Base-by-base conservation (phyloP, 2,113 vertebrate species). In the Pogonocichla stellata region DNA sequence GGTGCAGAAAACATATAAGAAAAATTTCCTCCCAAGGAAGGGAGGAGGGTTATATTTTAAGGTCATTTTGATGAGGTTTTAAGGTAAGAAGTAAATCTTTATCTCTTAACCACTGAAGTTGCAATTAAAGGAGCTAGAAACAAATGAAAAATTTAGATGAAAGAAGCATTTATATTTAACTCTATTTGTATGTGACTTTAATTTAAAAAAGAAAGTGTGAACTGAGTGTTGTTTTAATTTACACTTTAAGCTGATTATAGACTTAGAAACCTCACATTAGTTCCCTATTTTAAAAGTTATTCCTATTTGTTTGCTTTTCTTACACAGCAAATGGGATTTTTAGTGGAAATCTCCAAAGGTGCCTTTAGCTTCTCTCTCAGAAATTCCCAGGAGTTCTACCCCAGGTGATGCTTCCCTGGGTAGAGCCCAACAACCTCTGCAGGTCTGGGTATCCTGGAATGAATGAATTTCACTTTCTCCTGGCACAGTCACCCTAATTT, bases 51-150 rank as follows among this genome's bases (percentile, higher is more conserved):
- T 96, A 23, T 56, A 15, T 86, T 89, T 91, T 95, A 91, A 92
- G 57, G 48, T 87, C 31, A 34, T 95, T 82, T 48, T 57, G 38
- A 81, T 61, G 17, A 79, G 25, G 25, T 87, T 94, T 88, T 79
- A 86, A 91, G 62, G 62, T 53, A 88, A 80, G 75, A 90, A 90
- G 14, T 25, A 86, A 90, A 93, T 91, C 10, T 88, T 80, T 80
- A 71, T 73, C 43, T 88, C 19, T 24, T 34, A 86, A 43, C 15
- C 29, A 60, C 71, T 67, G 64, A 83, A 88, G n/a, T 0, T 73
- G 42, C 38, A 84, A 70, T 88, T 81, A 88, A 86, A 83, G 40
- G 40, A 71, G 11, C 67, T 62, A 73, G 45, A 48, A 94, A 72
- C 12, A 91, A 94, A 60, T 12, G 28, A 45, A 71, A 80, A 75